Evolutionary conservation across 1,140 invertebrate species (phyloP).

Genomic region (Listronotus bonariensis): DNA sequence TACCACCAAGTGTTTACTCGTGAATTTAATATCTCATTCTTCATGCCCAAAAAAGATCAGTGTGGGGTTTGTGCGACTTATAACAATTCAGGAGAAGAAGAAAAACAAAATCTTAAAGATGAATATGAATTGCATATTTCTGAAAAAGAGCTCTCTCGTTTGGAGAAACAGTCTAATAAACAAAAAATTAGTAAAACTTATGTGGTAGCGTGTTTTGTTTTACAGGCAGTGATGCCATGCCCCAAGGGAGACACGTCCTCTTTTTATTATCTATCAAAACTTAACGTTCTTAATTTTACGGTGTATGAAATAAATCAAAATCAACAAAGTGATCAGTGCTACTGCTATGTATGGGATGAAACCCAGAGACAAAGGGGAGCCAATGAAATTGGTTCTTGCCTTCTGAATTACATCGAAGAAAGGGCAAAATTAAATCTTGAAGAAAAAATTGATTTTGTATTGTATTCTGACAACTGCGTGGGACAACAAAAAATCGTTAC

Average conservation of each 20-base stretch:
- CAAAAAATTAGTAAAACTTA: neutral
- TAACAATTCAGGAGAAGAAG: neutral
- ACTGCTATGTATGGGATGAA: too few species aligned
- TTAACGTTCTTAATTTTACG: constrained; percentile 46
- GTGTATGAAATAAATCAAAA: too few species aligned
- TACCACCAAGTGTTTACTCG: neutral
- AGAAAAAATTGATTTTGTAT: too few species aligned
- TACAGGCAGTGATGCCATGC: constrained; percentile 35
- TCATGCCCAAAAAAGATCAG: neutral
- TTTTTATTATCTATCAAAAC: constrained; percentile 46
- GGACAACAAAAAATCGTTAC: too few species aligned
- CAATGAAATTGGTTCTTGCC: constrained; percentile 44
- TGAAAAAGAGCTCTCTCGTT: too few species aligned
- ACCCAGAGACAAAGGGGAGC: constrained; percentile 28
- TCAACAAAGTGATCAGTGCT: too few species aligned
- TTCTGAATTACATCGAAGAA: constrained; percentile 25
- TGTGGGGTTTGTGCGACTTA: neutral
- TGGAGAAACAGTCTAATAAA: too few species aligned
- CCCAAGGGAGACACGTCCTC: constrained; percentile 37
- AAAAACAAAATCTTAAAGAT: too few species aligned
- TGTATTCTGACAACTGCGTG: too few species aligned
- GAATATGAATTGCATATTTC: too few species aligned
- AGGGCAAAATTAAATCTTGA: too few species aligned
- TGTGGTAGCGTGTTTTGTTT: constrained; percentile 38
- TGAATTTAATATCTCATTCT: constrained; percentile 5